These are phyloP conservation scores for Lochmaea capreae DNA, from an alignment of 2,888 invertebrate species.

Conservation along the genomic window DNA sequence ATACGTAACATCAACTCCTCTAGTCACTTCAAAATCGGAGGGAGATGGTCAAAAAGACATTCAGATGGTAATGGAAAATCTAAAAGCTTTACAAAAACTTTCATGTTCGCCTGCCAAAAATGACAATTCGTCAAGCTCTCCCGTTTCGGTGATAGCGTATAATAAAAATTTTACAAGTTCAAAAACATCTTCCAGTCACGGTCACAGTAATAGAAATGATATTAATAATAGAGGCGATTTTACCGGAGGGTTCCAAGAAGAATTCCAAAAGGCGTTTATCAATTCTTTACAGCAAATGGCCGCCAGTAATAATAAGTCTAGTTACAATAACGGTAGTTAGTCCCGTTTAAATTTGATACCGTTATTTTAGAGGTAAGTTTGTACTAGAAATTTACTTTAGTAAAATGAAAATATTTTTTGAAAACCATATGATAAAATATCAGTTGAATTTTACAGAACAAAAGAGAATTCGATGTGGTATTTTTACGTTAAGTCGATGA, in stretches of 20 bases:
- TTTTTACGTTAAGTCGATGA: no score
- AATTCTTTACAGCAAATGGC: constrained; percentile 51
- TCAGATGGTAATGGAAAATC: constrained; percentile 66
- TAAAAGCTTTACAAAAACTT: constrained; percentile 66
- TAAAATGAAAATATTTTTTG: not conserved
- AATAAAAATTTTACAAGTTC: constrained; percentile 60
- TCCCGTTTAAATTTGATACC: constrained; percentile 31
- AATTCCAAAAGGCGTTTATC: constrained; percentile 63
- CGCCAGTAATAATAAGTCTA: constrained; percentile 54
- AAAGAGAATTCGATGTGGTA: no score
- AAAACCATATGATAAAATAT: no score
- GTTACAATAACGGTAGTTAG: constrained; percentile 61
- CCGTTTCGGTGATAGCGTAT: constrained; percentile 63
- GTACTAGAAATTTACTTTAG: not conserved
- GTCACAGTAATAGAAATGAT: constrained; percentile 27
- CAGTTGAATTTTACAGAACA: no score
- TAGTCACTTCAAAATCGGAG: constrained; percentile 46
- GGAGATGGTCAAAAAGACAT: constrained; percentile 60
- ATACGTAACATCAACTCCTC: constrained; percentile 20
- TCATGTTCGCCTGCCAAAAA: constrained; percentile 59
- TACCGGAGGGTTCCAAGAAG: constrained; percentile 60
- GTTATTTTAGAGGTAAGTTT: constrained; percentile 33
- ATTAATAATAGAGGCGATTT: constrained; percentile 44
- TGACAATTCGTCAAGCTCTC: constrained; percentile 57
- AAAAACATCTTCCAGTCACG: constrained; percentile 29